A percentile compares a stretch with the other conserved stretches of the same genome.
These are phyloP conservation scores for Lepidonotus clava DNA, from an alignment of 2,888 invertebrate species.

Conservation along the genomic window DNA sequence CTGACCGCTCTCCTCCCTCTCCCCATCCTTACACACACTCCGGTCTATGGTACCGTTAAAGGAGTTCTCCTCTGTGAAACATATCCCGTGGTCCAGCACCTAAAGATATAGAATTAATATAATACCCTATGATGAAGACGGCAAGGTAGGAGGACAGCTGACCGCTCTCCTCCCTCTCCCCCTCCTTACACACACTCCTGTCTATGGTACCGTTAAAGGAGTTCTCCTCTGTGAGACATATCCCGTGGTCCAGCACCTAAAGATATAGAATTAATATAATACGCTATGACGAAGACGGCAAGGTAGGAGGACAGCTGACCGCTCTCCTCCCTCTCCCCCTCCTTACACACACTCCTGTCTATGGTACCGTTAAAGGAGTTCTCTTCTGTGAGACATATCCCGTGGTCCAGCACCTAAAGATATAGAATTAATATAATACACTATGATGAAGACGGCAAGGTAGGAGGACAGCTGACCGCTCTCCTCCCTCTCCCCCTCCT, in stretches of 20 bases:
- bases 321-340: not conserved
- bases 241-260: constrained; percentile 5
- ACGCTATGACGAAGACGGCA: constrained; percentile 29
- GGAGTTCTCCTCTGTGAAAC: constrained; percentile 22
- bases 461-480: constrained; percentile 22
- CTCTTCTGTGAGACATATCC: constrained; percentile 1
- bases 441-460: constrained; percentile 34
- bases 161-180: not conserved
- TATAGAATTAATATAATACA: too few relatives aligned
- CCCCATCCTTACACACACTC: not conserved
- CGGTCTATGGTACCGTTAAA: not conserved
- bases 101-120: too few relatives aligned
- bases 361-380: not conserved
- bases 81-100: not conserved
- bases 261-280: too few relatives aligned
- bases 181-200: not conserved
- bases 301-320: constrained; percentile 33
- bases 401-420: too few relatives aligned
- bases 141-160: constrained; percentile 26
- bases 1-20: not conserved
- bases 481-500: not conserved
- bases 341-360: not conserved
- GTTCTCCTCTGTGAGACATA: constrained; percentile 12
- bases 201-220: not conserved
- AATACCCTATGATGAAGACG: constrained; percentile 40